Base-by-base conservation (phyloP, 2,888 invertebrate species). In the Thyatira batis region DNA sequence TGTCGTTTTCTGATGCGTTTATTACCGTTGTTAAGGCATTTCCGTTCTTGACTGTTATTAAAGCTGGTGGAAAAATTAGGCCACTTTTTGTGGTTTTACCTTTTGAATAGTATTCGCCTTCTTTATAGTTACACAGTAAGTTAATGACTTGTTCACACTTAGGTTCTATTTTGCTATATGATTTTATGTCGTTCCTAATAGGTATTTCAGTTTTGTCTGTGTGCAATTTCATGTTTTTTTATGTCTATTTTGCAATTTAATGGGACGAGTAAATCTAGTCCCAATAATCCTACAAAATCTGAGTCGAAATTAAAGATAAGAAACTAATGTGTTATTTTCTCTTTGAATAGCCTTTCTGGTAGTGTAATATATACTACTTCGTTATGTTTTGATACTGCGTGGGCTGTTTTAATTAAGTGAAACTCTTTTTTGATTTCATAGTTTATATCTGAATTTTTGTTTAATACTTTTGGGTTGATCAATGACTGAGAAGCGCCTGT, bases 351-450 rank as follows among this genome's bases (percentile, higher is more conserved):
- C 3, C 20, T 20, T 54, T 43, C 9, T 3, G 60, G 61, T 11
- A 63, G 17, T 50, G 45, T 55, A 1, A 60, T 53, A 13, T 58
- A 58, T 21, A 52, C 62, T 48, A 71, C 65, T 20, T 65, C 23
- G 0, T 61, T 60, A 28, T 71, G 67, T 46, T 61, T 78, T 21
- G 82, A 79, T 0, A 74, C 74, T 30, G 70, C 75, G 25, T 85
- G 83, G 0, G 84, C 82, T 54, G 82, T 84, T 67, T 77, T 79
- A 9, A 88, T 68, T 1, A 79, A 84, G 59, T 85, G 80, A 0
- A 78, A 79, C 73, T 71, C 67, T 0, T 54, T 57, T 55, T 57
- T 56, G 27, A 69, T 52, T 45, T 50, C 9, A 5, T 30, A 45
- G 0, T 63, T 46, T n/a, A n/a, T n/a, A n/a, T n/a, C n/a, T n/a